Base-by-base conservation (phyloP, 2,113 vertebrate genomes). In the Furnarius figulus region DNA sequence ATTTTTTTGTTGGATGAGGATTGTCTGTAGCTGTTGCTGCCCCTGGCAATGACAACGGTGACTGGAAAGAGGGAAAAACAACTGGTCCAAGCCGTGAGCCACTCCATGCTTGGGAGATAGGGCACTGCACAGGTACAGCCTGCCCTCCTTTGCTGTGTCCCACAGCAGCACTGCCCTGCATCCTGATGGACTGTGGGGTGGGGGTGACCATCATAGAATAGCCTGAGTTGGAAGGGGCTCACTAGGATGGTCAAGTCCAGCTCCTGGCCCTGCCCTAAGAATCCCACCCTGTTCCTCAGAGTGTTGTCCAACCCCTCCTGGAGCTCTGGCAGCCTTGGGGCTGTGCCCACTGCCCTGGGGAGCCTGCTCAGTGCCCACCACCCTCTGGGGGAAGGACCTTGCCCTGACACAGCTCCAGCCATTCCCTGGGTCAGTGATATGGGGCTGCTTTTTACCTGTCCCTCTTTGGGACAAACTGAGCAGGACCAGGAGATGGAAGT, bases 281-380 rank as follows among this genome's bases (percentile, higher is more conserved):
- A 16, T 1, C 55, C 16, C 62, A n/a, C 7, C 33, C 37, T 44
- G 27, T 0, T 14, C 18, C 12, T 61, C 35, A 23, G 0, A 66
- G 27, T 0, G 1, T 0, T 75, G 33, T 3, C 62, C 70, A 25
- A 30, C 25, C 2, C 0, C 15, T 75, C 19, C 39, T 30, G 62
- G 28, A 61, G 53, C 61, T 61, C 10, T 82, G 76, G 50, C 27
- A 66, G 42, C 35, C 59, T 66, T 2, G 0, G 28, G 22, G 33
- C 19, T 0, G 3, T n/a, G 20, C 2, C 46, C 70, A 68, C 58
- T 35, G 28, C 39, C 61, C n/a, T 62, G 53, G n/a, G 62, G 20
- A 82, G 70, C 46, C n/a, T 39, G 70, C 15, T 30, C 59, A 81
- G 68, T 81, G 59, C 50, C 75, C 68, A 37, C 31, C 71, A 70